Base-by-base conservation (phyloP, 1,140 invertebrate genomes). In the Pseudomyrmex flavicornis region DNA sequence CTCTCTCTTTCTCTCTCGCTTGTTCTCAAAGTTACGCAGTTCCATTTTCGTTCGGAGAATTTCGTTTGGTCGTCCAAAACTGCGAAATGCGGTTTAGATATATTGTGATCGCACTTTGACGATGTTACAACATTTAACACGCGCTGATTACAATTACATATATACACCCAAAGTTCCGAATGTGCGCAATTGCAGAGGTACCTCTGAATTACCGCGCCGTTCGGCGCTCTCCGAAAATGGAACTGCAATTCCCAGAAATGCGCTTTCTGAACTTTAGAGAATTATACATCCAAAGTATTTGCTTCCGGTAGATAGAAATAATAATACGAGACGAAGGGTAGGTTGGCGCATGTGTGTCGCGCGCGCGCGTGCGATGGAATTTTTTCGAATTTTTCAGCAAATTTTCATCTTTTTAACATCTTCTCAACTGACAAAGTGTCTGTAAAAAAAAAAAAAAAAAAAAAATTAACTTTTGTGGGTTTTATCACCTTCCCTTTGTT, bases 401-500 rank as follows among this genome's bases (percentile, higher is more conserved):
- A 44, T 20, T 48, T 26, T 13, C 35, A 5, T 35, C 22, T 10
- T 52, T 17, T 20, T 20, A 46, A 52, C 13, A 54, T 46, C 63
- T 77, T 35, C 63, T 68, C 63, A 63, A 56, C 59, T 15, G 26
- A 75, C 12, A 13, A 17, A 4, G n/a, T 20, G 22, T 22, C 44
- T 59, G 20, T 70, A 35, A 35, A 17, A 17, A 17, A 17, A 17
- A 17, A 17, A 17, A 17, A 17, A 17, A 35, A 35, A 35, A 7
- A 35, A 44, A 69, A 77, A 77, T 68, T 77, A 56, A 59, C 44
- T n/a, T 20, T 56, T 74, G 50, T 58, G 50, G 54, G 10, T 12
- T 70, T 54, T 35, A 70, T 74, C 70, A 62, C 70, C 79, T 63
- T 54, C 79, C 79, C 59, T 63, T 75, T 82, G 58, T 82, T 75